Evolutionary conservation across 2,797 vertebrate species (phyloP), one percentile per base, ranked within the genome.

Genomic region (Sciurus vulgaris): DNA sequence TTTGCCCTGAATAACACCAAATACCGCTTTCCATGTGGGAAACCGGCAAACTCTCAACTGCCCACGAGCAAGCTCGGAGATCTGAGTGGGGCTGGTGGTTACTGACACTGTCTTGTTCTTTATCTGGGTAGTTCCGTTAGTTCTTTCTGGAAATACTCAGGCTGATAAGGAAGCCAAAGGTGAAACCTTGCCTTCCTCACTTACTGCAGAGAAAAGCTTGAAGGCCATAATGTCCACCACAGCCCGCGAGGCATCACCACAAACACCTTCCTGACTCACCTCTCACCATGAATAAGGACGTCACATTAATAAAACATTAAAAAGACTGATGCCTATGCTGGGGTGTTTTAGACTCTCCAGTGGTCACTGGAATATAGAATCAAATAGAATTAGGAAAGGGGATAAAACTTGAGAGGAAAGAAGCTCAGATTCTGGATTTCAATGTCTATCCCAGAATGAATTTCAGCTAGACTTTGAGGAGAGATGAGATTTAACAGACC

Each of bases 401-500:
- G 47, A 7, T 33, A 24, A 89, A 72, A 22, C 10, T 30, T 22
- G 59, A 20, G 81, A 70, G 78, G 28, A 70, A 33, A 73, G 24
- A 3, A 92, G 35, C 3, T 44, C 18, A 20, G 4, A 17, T 22
- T 77, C 49, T 51, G n/a, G 30, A 84, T 51, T 81, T 26, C 38
- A 7, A 0, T 3, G n/a, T 35, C 17, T 7, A 3, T 30, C 54
- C 38, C 10, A 59, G 49, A 4, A 10, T 7, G 22, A 8, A 65
- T 12, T 18, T 22, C 6, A 15, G 56, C 5, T 7, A n/a, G 69
- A 11, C 47, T 1, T 7, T 0, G 20, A 38, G 0, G 3, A 67
- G 67, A 54, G 4, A 3, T 41, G 13, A 41, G 56, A 33, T 5
- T 77, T 30, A 10, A 41, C 30, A 54, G n/a, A 28, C 35, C 44